Base-by-base conservation (phyloP, 2,888 invertebrate genomes). In the Tetanocera ferruginea region DNA sequence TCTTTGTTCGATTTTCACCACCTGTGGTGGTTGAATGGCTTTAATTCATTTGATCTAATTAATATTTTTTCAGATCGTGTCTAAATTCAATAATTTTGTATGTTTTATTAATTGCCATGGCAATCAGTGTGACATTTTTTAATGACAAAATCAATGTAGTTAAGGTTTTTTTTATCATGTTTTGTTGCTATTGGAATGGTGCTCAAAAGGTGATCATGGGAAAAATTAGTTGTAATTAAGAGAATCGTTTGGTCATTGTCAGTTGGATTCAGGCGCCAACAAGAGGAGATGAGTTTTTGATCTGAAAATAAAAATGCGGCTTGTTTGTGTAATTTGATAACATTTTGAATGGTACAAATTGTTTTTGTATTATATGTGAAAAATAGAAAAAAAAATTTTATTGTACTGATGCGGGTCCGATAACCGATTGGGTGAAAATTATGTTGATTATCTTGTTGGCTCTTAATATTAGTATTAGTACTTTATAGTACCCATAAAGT, bases 41-140 rank as follows among this genome's bases (percentile, higher is more conserved):
- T 81, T 43, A 49, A 72, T 80, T 83, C 83, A 84, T 82, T 84
- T 81, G 81, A 78, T 80, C 83, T 85, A 86, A 85, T 85, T 86
- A 86, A 85, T 85, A 83, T 84, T 76, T 82, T 79, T 64, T 43
- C 28, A 17, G 51, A 28, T 51, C 43, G 25, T n/a, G 37, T 8
- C 25, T 31, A 60, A 57, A 28, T 69, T 67, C 81, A 52, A 84
- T 85, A 85, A 85, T 85, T 84, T 84, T 82, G 81, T 82, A 83
- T 82, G 83, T 81, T 80, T 86, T 85, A 85, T 85, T 85, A 85
- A 86, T 86, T 85, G 86, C 80, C 80, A 81, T 81, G 82, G 83
- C 85, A 85, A 85, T 86, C 85, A 85, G 83, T 85, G 85, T 83
- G 85, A 85, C 86, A 86, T 84, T 78, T 81, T 83, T 84, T n/a